Evolutionary conservation across 2,797 vertebrate species (phyloP).

Genomic region (Chaetophractus vellerosus): DNA sequence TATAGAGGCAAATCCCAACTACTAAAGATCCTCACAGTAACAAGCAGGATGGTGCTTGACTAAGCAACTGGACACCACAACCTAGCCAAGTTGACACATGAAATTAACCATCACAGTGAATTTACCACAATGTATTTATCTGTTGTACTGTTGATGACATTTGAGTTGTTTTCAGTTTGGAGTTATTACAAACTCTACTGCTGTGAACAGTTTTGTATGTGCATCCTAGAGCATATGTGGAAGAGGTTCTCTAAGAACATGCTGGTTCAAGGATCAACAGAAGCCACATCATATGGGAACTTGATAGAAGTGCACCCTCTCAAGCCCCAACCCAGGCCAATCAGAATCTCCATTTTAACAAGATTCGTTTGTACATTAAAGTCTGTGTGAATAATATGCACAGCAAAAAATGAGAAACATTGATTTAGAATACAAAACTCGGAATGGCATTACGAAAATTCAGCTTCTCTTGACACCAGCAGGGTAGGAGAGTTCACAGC

Average conservation of each 20-base stretch:
- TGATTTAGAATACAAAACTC: neutral
- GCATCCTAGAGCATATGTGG: neutral
- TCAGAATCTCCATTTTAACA: neutral
- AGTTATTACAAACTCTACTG: neutral
- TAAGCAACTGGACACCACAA: too few species aligned
- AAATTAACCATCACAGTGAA: too few species aligned
- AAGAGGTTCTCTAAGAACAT: neutral
- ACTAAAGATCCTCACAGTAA: too few species aligned
- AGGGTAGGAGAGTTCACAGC: neutral
- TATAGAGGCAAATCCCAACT: too few species aligned
- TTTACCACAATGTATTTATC: too few species aligned
- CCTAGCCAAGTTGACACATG: too few species aligned
- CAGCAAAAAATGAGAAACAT: neutral
- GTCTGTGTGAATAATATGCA: neutral
- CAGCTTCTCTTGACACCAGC: neutral
- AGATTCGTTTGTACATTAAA: neutral
- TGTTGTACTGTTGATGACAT: too few species aligned
- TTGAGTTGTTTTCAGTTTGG: neutral
- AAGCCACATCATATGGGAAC: neutral
- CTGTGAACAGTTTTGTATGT: neutral
- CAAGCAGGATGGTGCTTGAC: neutral
- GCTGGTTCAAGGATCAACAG: neutral
- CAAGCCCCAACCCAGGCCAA: neutral
- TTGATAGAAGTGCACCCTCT: neutral
- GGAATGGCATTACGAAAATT: neutral